Percentiles rank a stretch among this genome's conserved stretches.
phyloP scores from a whole-genome alignment of 2,797 vertebrate genomes.

The Silurus aristotelis region DNA sequence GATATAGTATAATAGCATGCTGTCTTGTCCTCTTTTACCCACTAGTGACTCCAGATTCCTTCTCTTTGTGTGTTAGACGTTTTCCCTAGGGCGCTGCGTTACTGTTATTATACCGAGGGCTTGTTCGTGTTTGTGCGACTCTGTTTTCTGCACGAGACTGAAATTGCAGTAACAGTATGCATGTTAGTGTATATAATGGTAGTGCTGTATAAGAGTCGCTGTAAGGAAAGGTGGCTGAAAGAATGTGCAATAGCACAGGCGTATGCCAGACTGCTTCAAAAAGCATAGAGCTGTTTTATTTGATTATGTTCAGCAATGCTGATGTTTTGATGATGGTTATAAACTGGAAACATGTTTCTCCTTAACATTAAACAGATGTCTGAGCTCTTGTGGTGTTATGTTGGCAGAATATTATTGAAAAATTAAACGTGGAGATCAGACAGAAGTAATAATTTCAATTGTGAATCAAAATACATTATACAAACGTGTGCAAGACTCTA shows the following conservation, averaged over 20 bases:
- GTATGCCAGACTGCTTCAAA: neutral
- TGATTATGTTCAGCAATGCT: neutral
- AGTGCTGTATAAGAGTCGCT: neutral
- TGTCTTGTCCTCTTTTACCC: neutral
- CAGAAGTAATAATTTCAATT: neutral
- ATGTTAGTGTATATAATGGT: neutral
- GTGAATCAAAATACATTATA: neutral
- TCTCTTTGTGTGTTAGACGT: too few relatives aligned
- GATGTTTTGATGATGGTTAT: neutral
- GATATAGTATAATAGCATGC: neutral
- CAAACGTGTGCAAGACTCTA: neutral
- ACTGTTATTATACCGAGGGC: neutral
- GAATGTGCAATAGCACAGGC: too few relatives aligned
- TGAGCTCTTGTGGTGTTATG: neutral
- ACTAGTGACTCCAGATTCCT: neutral
- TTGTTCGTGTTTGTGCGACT: neutral
- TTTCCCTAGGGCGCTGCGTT: neutral
- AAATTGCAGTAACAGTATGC: neutral
- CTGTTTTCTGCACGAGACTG: neutral
- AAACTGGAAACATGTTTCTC: neutral
- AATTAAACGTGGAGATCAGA: too few relatives aligned
- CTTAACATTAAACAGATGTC: neutral
- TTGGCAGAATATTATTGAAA: neutral
- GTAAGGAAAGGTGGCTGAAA: neutral
- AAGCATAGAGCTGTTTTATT: neutral